These are phyloP conservation scores for Agrochola lota DNA, from an alignment of 2,888 invertebrate genomes.

Conservation along the genomic window DNA sequence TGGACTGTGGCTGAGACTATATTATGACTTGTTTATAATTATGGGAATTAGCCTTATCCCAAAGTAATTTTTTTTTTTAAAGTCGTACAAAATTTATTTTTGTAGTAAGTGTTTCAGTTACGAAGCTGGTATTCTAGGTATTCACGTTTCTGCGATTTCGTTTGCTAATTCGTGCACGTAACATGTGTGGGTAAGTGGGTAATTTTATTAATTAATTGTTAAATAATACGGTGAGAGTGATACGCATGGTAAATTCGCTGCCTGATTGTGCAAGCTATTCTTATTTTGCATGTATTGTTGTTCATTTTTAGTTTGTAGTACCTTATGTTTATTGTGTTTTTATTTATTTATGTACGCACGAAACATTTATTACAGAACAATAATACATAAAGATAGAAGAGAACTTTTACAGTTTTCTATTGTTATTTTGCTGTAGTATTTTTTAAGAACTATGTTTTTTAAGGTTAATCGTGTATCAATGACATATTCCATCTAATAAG, in stretches of 20 bases:
- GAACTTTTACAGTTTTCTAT: neutral
- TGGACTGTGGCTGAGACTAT: too few species aligned
- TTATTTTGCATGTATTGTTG: conserved; percentile 17
- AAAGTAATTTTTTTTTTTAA: neutral
- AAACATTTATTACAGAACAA: neutral
- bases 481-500: neutral
- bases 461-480: neutral
- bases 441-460: neutral
- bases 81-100: too few species aligned
- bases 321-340: neutral
- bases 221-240: conserved; percentile 63
- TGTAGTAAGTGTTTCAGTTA: conserved; percentile 9
- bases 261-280: conserved; percentile 41
- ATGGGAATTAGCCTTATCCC: neutral
- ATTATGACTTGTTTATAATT: neutral
- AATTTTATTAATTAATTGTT: conserved; percentile 66
- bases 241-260: conserved; percentile 46
- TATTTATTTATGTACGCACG: neutral
- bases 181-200: conserved; percentile 52
- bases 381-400: neutral
- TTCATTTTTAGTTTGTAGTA: conserved; percentile 14
- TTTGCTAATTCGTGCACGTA: conserved; percentile 55
- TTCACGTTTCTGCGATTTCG: conserved; percentile 27
- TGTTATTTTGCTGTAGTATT: neutral
- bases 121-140: conserved; percentile 20